Evolutionary conservation across 2,888 invertebrate genomes (phyloP), one percentile per base, ranked within the genome.

Genomic region (Drosophila flavopinicola): DNA sequence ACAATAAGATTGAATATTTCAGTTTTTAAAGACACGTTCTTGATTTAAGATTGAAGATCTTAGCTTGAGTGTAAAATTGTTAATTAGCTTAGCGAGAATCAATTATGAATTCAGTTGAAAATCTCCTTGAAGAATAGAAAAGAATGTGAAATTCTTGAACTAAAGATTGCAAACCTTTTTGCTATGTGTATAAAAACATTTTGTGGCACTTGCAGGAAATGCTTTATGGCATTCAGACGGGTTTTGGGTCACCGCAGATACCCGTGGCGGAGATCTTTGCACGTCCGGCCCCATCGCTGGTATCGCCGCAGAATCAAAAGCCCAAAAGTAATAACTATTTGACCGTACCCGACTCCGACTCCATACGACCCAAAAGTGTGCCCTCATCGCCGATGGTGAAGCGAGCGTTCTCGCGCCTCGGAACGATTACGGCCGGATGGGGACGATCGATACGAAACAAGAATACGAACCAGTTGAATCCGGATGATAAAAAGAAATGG

Each of bases 341-440:
- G 45, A 97, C 97, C 92, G 97, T 96, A 75, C 97, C 97, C 20
- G 97, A 97, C 88, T 95, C 97, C 75, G 97, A 97, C 91, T 95
- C 95, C 42, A 96, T 97, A 1, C 86, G 91, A 41, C 97, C 97
- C 75, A 97, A 97, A 92, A 97, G 97, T 91, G 97, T 97, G 61
- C 97, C 97, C 24, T 97, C 96, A 80, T 97, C 97, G 37, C 97
- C 97, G 25, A 97, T 97, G 96, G 96, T 97, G 71, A 97, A 97
- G 91, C 93, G 97, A 23, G 97, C 97, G 1, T 97, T 97, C 90
- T 96, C 96, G n/a, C 93, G 97, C 13, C 92, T 97, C 59, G 97
- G 97, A 11, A 97, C 96, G 42, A 95, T 97, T 78, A 97, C 97
- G 0, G 96, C 97, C 0, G 96, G 96, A 39, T 97, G 97, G 96